Conservation (phyloP, 2,113 vertebrate genomes). For the Xerus inauris region DNA sequence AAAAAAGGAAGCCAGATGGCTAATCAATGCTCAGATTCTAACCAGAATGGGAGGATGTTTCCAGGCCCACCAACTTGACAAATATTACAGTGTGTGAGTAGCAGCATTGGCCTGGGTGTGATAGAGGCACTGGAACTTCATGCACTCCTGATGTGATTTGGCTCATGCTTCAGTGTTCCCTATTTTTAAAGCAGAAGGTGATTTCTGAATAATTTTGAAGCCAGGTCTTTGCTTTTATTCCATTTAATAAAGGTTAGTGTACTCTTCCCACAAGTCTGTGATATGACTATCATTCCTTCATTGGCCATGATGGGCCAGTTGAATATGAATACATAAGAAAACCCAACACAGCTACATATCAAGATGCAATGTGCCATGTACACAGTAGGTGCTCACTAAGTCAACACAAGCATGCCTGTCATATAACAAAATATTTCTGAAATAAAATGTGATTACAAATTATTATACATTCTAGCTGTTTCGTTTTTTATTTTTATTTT, state of each 20-base stretch:
- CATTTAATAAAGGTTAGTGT: not conserved
- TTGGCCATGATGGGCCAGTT: not conserved
- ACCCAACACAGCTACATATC: not conserved
- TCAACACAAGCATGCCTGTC: not conserved
- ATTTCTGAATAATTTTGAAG: not conserved
- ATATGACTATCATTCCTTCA: not conserved
- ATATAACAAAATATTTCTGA: not conserved
- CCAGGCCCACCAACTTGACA: not conserved
- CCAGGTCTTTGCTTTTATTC: not conserved
- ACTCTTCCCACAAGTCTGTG: not conserved
- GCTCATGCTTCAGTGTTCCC: not conserved
- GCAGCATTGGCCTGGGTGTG: not conserved
- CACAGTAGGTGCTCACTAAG: not conserved
- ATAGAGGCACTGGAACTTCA: not conserved
- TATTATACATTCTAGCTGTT: not conserved
- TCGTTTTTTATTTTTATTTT: too few relatives aligned
- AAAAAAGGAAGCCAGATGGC: not conserved
- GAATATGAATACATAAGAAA: not conserved
- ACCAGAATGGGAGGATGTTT: not conserved
- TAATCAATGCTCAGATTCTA: not conserved
- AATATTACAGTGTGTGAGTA: not conserved
- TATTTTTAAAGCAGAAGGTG: not conserved
- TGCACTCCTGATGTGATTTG: too few relatives aligned
- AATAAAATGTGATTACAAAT: constrained; percentile 17
- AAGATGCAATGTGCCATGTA: not conserved